Evolutionary conservation across 2,797 vertebrate genomes (phyloP), one percentile per base, ranked within the genome.

Genomic region (Sphaeramia orbicularis): DNA sequence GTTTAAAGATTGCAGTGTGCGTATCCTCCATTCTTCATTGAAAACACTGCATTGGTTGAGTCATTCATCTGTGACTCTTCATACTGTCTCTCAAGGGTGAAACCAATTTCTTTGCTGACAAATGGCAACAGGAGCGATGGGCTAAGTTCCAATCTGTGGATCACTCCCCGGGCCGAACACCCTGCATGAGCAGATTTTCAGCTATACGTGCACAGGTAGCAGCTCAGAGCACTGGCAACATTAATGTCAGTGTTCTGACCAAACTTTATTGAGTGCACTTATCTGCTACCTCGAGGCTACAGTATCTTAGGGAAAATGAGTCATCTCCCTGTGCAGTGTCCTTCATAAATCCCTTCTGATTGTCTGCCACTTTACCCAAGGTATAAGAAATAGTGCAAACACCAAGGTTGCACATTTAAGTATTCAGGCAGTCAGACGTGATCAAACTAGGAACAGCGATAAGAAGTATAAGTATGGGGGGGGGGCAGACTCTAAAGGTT

Each of bases 51-150:
- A 24, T 52, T 69, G 71, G 56, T 71, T 67, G 76, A 86, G 83
- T 86, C 86, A 81, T 89, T 88, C 83, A 86, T 91, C 87, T 65
- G 52, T 48, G 71, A 75, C 81, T 82, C 80, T 83, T 82, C 72
- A 57, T 71, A 69, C 58, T 79, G 78, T 81, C 82, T 88, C 88
- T 86, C 80, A 84, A 87, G 85, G 86, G 86, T 80, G 68, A 56
- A 68, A 58, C 80, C 80, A 59, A 68, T 89, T 80, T 56, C 66
- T 89, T 63, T 65, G 38, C 54, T 78, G 86, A 85, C 75, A 84
- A 86, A 89, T 62, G 18, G 66, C 12, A 63, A 65, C 52, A 51
- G 58, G 74, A 59, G 69, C 74, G 42, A 65, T 35, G 66, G 58
- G 14, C 65, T 70, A 52, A 65, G 62, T 78, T 83, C 76, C 74